Evolutionary conservation across 1,140 invertebrate genomes (phyloP).

Genomic region (Camponotus vicinus): DNA sequence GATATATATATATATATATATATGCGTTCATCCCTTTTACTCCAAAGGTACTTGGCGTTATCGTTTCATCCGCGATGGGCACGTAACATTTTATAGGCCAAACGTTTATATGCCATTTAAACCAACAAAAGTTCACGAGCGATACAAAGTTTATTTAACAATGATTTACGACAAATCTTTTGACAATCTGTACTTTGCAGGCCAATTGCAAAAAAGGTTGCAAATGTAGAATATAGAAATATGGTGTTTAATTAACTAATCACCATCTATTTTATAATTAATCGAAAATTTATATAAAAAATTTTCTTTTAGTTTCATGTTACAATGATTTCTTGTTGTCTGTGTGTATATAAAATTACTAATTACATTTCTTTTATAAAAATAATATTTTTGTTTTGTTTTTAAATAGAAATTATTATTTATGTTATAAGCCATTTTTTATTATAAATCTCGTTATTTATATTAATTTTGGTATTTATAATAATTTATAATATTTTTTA

Average conservation of each 20-base stretch:
- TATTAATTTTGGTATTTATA: background rate
- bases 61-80: constrained; percentile 46
- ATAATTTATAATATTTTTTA: background rate
- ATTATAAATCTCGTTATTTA: background rate
- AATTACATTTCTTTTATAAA: background rate
- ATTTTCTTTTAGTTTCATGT: no score
- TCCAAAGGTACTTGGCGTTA: constrained; percentile 39
- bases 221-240: background rate
- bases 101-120: constrained; percentile 52
- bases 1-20: background rate
- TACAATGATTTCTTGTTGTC: no score
- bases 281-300: background rate
- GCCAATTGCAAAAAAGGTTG: background rate
- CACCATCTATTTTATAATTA: background rate
- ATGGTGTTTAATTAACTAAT: background rate
- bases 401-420: background rate
- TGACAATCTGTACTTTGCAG: constrained; percentile 2
- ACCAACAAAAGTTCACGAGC: background rate
- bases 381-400: background rate
- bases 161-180: constrained; percentile 26
- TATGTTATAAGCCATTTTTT: background rate
- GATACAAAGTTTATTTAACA: constrained; percentile 14
- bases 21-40: constrained; percentile 58
- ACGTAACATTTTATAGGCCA: constrained; percentile 58
- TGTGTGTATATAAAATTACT: background rate